Evolutionary conservation across 2,888 invertebrate species (phyloP).

Genomic region (Xanthorhoe designata): DNA sequence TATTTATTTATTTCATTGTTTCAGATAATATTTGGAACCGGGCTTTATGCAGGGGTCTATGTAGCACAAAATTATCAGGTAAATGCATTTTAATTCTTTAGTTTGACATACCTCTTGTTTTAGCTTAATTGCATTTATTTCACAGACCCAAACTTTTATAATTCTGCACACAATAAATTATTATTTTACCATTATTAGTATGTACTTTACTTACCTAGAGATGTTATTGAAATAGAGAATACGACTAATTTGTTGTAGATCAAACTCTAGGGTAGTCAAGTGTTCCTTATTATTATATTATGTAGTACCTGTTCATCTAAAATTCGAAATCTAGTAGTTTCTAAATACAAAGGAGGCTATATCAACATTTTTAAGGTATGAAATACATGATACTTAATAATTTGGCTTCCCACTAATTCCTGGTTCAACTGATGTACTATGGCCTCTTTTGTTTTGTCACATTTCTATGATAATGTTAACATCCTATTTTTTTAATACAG

Average conservation of each 20-base stretch:
- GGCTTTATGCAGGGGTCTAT: conserved; percentile 90
- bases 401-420: conserved; percentile 28
- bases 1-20: conserved; percentile 54
- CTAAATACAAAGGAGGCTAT: conserved; percentile 58
- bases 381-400: neutral
- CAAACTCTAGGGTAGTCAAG: neutral
- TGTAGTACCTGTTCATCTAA: neutral
- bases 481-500: conserved; percentile 60
- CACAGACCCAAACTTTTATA: neutral
- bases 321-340: neutral
- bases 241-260: too few relatives aligned
- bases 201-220: too few relatives aligned
- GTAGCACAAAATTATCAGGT: conserved; percentile 92
- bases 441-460: conserved; percentile 51
- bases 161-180: too few relatives aligned
- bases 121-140: neutral
- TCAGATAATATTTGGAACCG: conserved; percentile 88
- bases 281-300: neutral
- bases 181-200: too few relatives aligned
- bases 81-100: conserved; percentile 37
- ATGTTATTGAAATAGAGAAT: too few relatives aligned
- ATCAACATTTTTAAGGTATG: conserved; percentile 23
- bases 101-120: neutral
- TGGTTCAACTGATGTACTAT: conserved; percentile 44
- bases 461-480: conserved; percentile 36